Evolutionary conservation across 2,113 vertebrate species (phyloP).

Genomic region (Emydocephalus ijimae): DNA sequence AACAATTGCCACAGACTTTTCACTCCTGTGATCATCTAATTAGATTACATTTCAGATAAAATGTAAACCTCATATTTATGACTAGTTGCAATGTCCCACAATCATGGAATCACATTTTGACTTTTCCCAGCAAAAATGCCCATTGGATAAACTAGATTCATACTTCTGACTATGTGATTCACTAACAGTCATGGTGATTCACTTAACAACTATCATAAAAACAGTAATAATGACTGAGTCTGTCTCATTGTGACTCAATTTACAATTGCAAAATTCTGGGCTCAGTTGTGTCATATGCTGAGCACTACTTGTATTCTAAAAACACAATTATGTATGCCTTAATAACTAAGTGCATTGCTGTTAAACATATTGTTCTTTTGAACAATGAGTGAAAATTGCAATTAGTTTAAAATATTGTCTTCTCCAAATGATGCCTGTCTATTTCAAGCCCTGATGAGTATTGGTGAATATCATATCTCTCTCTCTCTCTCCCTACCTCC

Average conservation of each 20-base stretch:
- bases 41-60: neutral
- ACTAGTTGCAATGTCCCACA: neutral
- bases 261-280: no score
- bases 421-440: neutral
- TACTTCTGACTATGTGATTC: neutral
- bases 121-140: neutral
- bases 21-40: neutral
- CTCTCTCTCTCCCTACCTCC: no score
- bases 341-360: neutral
- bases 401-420: neutral
- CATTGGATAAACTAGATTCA: neutral
- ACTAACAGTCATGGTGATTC: neutral
- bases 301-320: neutral
- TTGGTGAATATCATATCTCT: no score
- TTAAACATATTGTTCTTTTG: neutral
- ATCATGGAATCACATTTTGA: neutral
- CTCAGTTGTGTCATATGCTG: no score
- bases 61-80: neutral
- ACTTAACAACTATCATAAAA: neutral
- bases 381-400: neutral
- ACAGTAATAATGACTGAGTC: neutral
- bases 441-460: neutral
- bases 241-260: no score
- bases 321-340: neutral
- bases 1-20: neutral